These are phyloP conservation scores for Globicephala melas DNA, from an alignment of 2,113 vertebrate genomes.

Conservation along the genomic window DNA sequence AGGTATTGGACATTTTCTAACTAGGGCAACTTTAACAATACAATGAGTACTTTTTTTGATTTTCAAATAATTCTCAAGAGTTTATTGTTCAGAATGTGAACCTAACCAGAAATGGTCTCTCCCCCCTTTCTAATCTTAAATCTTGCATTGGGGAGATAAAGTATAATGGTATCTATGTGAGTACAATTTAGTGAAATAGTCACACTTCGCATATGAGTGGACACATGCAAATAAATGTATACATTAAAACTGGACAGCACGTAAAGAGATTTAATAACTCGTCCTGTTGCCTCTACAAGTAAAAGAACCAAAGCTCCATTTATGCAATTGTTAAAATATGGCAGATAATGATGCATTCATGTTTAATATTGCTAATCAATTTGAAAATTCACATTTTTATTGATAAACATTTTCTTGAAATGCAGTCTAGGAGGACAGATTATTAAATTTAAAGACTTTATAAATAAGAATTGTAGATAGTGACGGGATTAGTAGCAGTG, in stretches of 20 bases:
- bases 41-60: neutral
- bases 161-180: neutral
- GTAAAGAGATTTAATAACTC: slow-evolving; percentile 64
- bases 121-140: slow-evolving; percentile 46
- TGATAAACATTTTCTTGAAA: slow-evolving; percentile 62
- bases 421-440: slow-evolving; percentile 35
- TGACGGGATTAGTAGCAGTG: neutral
- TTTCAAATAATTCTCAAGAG: slow-evolving; percentile 23
- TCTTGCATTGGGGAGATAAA: neutral
- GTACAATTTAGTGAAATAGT: slow-evolving; percentile 40
- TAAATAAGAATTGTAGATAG: slow-evolving; percentile 43
- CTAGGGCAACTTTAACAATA: neutral
- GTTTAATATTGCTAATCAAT: slow-evolving; percentile 68
- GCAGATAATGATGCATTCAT: slow-evolving; percentile 44
- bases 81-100: slow-evolving; percentile 34
- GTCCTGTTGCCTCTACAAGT: slow-evolving; percentile 40
- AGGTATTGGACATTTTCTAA: neutral
- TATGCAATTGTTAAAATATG: slow-evolving; percentile 54
- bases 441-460: slow-evolving; percentile 56
- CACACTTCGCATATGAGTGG: slow-evolving; percentile 42
- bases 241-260: slow-evolving; percentile 60
- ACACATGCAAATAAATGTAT: slow-evolving; percentile 55
- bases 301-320: slow-evolving; percentile 34
- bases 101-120: slow-evolving; percentile 16
- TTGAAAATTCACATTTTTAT: slow-evolving; percentile 61